phyloP scores from a whole-genome alignment of 2,797 vertebrate genomes.

The Synaphobranchus kaupii region DNA sequence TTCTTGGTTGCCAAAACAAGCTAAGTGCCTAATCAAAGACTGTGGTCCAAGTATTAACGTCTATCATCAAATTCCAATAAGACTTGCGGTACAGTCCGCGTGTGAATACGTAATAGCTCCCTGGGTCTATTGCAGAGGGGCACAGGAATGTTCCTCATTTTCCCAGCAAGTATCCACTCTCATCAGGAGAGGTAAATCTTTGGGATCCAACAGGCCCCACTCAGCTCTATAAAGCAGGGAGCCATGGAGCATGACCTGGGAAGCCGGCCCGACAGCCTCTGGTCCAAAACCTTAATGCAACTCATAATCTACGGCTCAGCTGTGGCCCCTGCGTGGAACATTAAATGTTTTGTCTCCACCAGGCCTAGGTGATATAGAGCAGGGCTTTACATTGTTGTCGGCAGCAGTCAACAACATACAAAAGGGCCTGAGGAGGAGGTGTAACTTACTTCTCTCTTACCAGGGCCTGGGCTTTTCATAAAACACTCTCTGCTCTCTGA shows the following conservation, averaged over 20 bases:
- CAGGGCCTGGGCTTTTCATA: conserved; percentile 8
- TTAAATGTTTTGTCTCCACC: conserved; percentile 40
- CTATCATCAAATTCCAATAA: not conserved
- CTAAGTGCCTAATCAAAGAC: not conserved
- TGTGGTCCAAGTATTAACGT: not conserved
- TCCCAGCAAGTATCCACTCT: not conserved
- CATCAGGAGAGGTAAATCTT: conserved; percentile 22
- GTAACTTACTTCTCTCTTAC: conserved; percentile 33
- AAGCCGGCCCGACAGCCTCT: conserved; percentile 15
- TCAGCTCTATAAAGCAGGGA: not conserved
- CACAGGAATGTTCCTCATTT: not conserved
- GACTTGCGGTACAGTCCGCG: not conserved
- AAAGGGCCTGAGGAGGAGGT: not conserved
- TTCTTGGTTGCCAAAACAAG: not conserved
- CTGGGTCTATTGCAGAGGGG: not conserved
- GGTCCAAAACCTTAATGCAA: conserved; percentile 29
- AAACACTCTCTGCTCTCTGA: conserved; percentile 26
- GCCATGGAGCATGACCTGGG: conserved; percentile 27
- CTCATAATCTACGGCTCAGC: conserved; percentile 41
- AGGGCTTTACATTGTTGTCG: conserved; percentile 9
- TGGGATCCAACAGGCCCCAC: conserved; percentile 11
- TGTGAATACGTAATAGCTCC: not conserved
- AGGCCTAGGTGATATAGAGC: conserved; percentile 31
- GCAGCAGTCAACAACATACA: conserved; percentile 10
- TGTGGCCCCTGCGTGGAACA: conserved; percentile 29